Evolutionary conservation across 2,888 invertebrate genomes (phyloP), one percentile per base, ranked within the genome.

Genomic region (Drosophila mercatorum): DNA sequence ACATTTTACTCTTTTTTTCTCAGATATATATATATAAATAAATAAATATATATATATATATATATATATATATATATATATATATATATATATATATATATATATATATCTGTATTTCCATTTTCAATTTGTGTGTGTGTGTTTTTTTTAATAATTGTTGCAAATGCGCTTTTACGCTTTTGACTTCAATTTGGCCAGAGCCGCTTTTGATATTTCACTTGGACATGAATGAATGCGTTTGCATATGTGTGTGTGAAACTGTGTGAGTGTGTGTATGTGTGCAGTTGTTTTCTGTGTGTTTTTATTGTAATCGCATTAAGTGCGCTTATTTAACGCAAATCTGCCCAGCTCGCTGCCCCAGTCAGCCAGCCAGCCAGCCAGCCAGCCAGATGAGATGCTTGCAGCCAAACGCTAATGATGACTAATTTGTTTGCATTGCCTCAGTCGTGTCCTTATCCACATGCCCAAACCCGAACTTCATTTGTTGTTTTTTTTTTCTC

Each of bases 121-220:
- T 36, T 43, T 57, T 69, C 55, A 78, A 60, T 75, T 80, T 76
- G 71, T n/a, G 7, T 76, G 71, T n/a, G 7, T 31, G 0, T 41
- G 5, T 49, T 22, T 67, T 75, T 60, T 60, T 69, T 66, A 55
- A 73, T 70, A 88, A 83, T 81, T 90, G 91, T 91, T 89, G 82
- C 90, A 91, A 91, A 91, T 91, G 91, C 90, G 91, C 91, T 91
- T 91, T 91, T 88, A 91, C 91, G 91, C 91, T 90, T 89, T 71
- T 89, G 89, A 89, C 85, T 91, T 89, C 76, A 76, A 80, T 84
- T 81, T 89, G 78, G 40, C 66, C 40, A 65, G 61, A 36, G 59
- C 53, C 59, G 75, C 83, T 81, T 91, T 91, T 86, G 83, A 89
- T 86, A 89, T 91, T 89, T 86, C 81, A 81, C 81, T 90, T 78